Evolutionary conservation across 2,797 vertebrate species (phyloP).

Genomic region (Melanotaenia maccullochi): DNA sequence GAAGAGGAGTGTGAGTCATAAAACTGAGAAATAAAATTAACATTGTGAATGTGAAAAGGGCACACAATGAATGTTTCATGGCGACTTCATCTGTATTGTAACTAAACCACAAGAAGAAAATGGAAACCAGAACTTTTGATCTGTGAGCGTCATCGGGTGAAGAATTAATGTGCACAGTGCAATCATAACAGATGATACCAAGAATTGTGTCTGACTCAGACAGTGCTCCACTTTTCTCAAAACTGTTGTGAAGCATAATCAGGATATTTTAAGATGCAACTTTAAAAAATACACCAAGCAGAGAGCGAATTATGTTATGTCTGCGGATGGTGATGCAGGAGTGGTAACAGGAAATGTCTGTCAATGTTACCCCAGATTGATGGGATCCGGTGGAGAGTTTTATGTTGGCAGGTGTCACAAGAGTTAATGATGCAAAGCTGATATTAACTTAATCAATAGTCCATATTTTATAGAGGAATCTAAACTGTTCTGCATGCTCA

Average conservation of each 20-base stretch:
- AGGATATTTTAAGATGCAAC: constrained; percentile 47
- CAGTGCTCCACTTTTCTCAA: constrained; percentile 38
- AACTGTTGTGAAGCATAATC: constrained; percentile 49
- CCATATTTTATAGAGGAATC: background rate
- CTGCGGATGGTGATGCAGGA: constrained; percentile 11
- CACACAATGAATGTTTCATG: background rate
- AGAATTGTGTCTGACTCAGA: constrained; percentile 43
- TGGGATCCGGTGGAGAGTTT: constrained; percentile 62
- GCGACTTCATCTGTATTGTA: constrained; percentile 10
- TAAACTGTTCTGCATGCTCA: background rate
- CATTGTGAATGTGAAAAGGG: background rate
- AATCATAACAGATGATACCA: constrained; percentile 49
- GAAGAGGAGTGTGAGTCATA: background rate
- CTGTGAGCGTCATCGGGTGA: constrained; percentile 23
- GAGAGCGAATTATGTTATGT: constrained; percentile 62
- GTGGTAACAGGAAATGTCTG: constrained; percentile 58
- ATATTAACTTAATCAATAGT: constrained; percentile 33
- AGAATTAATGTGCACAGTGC: constrained; percentile 30
- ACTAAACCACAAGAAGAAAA: constrained; percentile 19
- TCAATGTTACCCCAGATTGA: constrained; percentile 61
- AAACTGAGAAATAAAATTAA: background rate
- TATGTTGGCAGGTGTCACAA: constrained; percentile 34
- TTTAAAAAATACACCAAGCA: constrained; percentile 30
- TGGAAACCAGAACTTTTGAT: constrained; percentile 32
- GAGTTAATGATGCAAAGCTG: constrained; percentile 29